Conservation (phyloP, 2,113 vertebrate genomes). For the Taxidea taxus region DNA sequence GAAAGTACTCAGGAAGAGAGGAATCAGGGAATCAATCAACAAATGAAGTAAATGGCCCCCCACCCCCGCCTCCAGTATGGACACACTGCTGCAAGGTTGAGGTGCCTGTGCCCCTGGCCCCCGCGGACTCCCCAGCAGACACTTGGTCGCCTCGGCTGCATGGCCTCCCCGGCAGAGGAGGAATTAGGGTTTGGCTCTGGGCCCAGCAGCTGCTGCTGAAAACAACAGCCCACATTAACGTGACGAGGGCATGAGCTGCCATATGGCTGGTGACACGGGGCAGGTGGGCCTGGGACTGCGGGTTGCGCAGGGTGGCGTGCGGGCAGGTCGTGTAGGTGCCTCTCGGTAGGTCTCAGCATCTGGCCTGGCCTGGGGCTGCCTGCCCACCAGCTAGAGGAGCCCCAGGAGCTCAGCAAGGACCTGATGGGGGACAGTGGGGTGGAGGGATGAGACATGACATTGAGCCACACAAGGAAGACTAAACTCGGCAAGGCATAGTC, state of each 20-base stretch:
- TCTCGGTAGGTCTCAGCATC: neutral
- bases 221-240: neutral
- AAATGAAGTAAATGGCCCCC: neutral
- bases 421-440: no score
- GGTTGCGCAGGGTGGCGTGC: rapidly evolving
- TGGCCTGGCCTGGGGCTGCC: neutral
- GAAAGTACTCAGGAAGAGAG: neutral
- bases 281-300: rapidly evolving
- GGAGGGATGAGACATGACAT: neutral
- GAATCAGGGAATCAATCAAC: neutral
- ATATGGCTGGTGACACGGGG: rapidly evolving
- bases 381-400: no score
- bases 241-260: neutral
- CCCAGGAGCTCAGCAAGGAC: neutral
- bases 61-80: rapidly evolving
- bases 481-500: neutral
- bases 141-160: rapidly evolving
- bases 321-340: rapidly evolving
- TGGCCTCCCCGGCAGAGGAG: neutral
- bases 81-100: neutral
- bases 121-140: rapidly evolving
- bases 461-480: neutral
- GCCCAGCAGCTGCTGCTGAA: neutral
- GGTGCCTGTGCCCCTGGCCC: neutral
- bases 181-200: neutral